Evolutionary conservation across 2,888 invertebrate species (phyloP), one percentile per base, ranked within the genome.

Genomic region (Drosophila anomelani): DNA sequence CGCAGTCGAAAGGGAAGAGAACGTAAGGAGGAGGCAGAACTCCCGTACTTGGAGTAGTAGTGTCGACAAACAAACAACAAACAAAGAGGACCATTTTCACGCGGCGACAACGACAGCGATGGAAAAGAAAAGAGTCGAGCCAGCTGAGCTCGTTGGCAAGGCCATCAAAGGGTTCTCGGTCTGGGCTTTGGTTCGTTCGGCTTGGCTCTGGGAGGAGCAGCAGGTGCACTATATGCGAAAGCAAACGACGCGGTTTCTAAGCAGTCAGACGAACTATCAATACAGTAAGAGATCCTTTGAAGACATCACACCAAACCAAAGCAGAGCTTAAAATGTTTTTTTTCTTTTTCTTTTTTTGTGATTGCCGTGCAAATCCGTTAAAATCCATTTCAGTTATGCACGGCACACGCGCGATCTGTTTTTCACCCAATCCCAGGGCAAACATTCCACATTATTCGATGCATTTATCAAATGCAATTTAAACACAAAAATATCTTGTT

Each of bases 1-100:
- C 59, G 41, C 58, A 60, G 38, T 44, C 32, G 38, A 29, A 47
- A 43, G 44, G 38, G 58, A 26, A 12, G 32, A 6, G 17, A 4
- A 4, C 26, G 4, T 23, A 12, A 44, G 10, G 36, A 44, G 23
- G 23, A 23, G 36, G 26, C 12, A 12, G 26, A 20, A 38, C 39
- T 34, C 59, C 32, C 26, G 49, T 38, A 39, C 59, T 49, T 36
- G 59, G 26, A 69, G 61, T 54, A 69, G 61, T 54, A 76, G 58
- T 81, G 85, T 87, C 85, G 85, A 71, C 77, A 85, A 82, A 82
- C 80, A 85, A 82, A 82, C 80, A 85, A 68, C 85, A 77, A 88
- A 85, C 88, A 82, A 85, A 82, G 80, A 75, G 61, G 57, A 71
- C 82, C 76, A 88, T 83, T 83, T 85, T 88, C 80, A 82, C 78